phyloP scores from a whole-genome alignment of 2,113 vertebrate genomes.

The Cavia aperea region DNA sequence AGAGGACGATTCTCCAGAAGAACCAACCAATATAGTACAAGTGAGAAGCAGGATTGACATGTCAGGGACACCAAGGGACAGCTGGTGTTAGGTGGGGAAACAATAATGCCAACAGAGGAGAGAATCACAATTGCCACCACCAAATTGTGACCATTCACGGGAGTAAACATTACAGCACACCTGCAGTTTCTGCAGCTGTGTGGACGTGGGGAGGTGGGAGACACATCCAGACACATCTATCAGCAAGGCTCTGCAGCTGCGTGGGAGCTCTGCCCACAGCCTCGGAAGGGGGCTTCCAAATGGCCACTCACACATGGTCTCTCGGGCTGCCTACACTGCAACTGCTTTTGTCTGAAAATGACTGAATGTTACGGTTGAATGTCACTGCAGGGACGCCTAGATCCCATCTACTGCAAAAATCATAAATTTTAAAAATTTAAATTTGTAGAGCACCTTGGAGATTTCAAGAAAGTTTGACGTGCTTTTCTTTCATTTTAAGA shows the following conservation, averaged over 20 bases:
- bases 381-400: neutral
- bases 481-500: slow-evolving; percentile 24
- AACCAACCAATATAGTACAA: neutral
- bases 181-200: slow-evolving; percentile 44
- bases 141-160: neutral
- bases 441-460: neutral
- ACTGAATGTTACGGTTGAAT: neutral
- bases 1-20: slow-evolving; percentile 26
- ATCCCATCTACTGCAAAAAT: neutral
- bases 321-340: neutral
- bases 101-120: slow-evolving; percentile 24
- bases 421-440: neutral
- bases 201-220: neutral
- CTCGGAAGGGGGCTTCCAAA: neutral
- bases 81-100: slow-evolving; percentile 15
- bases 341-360: slow-evolving; percentile 12
- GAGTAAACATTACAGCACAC: neutral
- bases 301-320: neutral
- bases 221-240: neutral
- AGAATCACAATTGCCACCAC: neutral
- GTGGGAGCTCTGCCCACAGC: slow-evolving; percentile 28
- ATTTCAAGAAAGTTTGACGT: slow-evolving; percentile 13
- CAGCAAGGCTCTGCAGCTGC: slow-evolving; percentile 36
- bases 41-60: neutral
- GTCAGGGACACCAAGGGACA: slow-evolving; percentile 27